phyloP scores from a whole-genome alignment of 2,888 invertebrate species.

The Oscheius sp. region DNA sequence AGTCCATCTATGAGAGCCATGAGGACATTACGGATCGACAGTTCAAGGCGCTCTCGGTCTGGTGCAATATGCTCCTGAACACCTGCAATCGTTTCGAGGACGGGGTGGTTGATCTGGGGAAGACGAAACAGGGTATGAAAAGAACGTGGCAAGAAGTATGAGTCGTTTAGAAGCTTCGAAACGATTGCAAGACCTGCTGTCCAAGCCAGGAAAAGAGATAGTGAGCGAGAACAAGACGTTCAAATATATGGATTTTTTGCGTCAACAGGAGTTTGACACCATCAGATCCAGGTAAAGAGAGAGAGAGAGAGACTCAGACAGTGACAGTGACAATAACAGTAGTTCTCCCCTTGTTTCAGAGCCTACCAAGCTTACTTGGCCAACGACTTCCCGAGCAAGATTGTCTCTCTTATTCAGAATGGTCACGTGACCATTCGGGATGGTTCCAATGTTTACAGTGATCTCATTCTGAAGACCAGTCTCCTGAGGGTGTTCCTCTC shows the following conservation, averaged over 20 bases:
- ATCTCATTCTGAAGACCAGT: slow-evolving; percentile 41
- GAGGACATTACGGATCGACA: slow-evolving; percentile 36
- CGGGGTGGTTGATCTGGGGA: slow-evolving; percentile 45
- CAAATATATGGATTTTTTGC: slow-evolving; percentile 29
- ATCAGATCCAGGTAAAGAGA: slow-evolving; percentile 7
- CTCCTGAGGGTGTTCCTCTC: slow-evolving; percentile 53
- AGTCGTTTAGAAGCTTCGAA: slow-evolving; percentile 26
- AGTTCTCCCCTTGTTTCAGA: not conserved
- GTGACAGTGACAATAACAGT: not conserved
- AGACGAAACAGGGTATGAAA: slow-evolving; percentile 42
- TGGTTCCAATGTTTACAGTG: slow-evolving; percentile 22
- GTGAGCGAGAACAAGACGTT: slow-evolving; percentile 15
- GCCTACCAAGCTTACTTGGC: slow-evolving; percentile 8
- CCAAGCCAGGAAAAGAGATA: slow-evolving; percentile 7
- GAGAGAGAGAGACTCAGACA: not conserved
- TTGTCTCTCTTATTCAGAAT: slow-evolving; percentile 13
- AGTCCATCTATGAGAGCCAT: slow-evolving; percentile 5
- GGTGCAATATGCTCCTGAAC: slow-evolving; percentile 48
- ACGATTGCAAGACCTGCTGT: slow-evolving; percentile 32
- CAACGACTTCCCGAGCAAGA: slow-evolving; percentile 15
- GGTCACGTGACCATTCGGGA: slow-evolving; percentile 22
- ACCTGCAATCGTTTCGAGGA: slow-evolving; percentile 42
- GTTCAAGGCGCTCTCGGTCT: slow-evolving; percentile 44
- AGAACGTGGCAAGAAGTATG: not conserved
- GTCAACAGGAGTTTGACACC: slow-evolving; percentile 13